phyloP scores from a whole-genome alignment of 2,113 vertebrate genomes.

The Heterochromis multidens region DNA sequence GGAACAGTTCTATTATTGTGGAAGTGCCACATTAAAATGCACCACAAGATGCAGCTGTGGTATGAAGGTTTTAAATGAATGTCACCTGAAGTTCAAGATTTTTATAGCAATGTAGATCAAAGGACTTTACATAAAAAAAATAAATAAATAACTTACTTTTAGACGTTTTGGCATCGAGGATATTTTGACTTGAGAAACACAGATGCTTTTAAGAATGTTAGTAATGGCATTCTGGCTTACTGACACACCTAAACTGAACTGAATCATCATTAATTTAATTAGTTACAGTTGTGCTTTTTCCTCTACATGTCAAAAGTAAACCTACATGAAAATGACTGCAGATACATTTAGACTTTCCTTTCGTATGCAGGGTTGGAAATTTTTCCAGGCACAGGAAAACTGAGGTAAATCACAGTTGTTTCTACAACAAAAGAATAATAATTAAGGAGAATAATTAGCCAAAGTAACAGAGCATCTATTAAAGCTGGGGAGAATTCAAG shows the following conservation, averaged over 20 bases:
- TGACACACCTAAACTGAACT: neutral
- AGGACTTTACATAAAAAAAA: neutral
- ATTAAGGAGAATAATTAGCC: neutral
- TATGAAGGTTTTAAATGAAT: neutral
- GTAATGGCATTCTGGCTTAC: neutral
- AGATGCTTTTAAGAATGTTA: slow-evolving; percentile 11
- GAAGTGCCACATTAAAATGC: neutral
- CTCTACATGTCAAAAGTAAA: neutral
- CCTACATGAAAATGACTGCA: neutral
- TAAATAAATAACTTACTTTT: neutral
- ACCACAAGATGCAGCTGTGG: neutral
- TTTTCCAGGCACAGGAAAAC: neutral
- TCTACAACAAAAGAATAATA: neutral
- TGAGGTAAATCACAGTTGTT: neutral
- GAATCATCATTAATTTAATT: neutral
- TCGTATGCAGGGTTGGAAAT: neutral
- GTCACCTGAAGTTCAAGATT: neutral
- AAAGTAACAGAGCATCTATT: neutral
- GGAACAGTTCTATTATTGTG: neutral
- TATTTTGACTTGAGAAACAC: neutral
- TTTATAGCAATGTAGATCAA: neutral
- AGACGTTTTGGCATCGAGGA: fast-evolving
- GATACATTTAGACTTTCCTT: neutral
- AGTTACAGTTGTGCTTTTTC: neutral
- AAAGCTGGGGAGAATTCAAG: neutral